These are phyloP conservation scores for Cariama cristata DNA, from an alignment of 2,113 vertebrate species.

Conservation along the genomic window DNA sequence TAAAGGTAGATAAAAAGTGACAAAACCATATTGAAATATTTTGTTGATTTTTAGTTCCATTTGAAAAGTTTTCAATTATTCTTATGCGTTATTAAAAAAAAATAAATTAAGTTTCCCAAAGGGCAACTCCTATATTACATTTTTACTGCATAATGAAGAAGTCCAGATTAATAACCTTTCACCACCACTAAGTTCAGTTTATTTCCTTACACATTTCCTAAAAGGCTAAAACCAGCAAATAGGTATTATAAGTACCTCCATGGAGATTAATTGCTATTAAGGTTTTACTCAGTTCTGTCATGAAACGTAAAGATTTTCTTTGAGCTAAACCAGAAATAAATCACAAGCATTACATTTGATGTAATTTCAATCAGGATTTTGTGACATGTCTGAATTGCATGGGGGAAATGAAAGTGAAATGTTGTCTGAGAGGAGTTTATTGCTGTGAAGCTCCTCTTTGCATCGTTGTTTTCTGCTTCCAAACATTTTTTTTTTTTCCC, in stretches of 20 bases:
- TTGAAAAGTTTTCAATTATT: not conserved
- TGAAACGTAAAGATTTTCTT: constrained; percentile 21
- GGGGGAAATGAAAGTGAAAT: not conserved
- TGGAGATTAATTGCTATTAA: constrained; percentile 43
- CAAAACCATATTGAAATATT: not conserved
- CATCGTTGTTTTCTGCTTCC: not conserved
- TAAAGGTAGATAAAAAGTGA: not conserved
- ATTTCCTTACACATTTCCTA: not conserved
- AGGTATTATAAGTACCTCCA: not conserved
- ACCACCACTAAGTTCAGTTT: not conserved
- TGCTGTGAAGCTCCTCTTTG: not conserved
- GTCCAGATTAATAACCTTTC: not conserved
- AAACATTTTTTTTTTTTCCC: not conserved
- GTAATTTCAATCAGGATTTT: not conserved
- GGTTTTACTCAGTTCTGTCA: not conserved
- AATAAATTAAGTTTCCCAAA: not conserved
- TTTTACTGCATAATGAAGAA: not conserved
- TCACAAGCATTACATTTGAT: not conserved
- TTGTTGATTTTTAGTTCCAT: not conserved
- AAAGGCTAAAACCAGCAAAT: not conserved
- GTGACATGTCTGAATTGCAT: not conserved
- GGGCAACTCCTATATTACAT: not conserved
- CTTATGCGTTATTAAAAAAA: not conserved
- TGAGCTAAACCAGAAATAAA: constrained; percentile 3
- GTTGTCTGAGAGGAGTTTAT: not conserved